phyloP scores from a whole-genome alignment of 2,113 vertebrate genomes.

The Eretmochelys imbricata region DNA sequence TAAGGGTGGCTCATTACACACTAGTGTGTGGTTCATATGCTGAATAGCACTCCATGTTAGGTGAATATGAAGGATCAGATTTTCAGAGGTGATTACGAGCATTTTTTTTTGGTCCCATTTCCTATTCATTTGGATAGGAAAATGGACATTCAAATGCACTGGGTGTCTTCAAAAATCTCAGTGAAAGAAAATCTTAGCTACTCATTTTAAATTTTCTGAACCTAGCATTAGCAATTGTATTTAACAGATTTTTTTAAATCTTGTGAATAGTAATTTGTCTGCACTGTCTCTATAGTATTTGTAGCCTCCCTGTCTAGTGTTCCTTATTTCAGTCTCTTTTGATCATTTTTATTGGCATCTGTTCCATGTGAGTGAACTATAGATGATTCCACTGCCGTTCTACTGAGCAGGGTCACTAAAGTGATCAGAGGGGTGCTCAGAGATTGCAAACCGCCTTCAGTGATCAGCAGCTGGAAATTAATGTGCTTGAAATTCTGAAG shows the following conservation, averaged over 20 bases:
- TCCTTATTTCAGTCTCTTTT: background rate
- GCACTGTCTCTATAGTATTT: background rate
- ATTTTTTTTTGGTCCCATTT: background rate
- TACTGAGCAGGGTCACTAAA: background rate
- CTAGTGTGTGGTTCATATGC: accelerated
- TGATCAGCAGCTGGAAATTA: background rate
- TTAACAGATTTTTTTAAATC: background rate
- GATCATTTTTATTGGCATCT: background rate
- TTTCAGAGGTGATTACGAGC: background rate
- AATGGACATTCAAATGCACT: background rate
- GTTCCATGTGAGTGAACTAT: background rate
- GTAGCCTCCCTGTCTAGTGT: background rate
- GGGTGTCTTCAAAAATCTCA: background rate
- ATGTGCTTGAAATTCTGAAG: background rate
- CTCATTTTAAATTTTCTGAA: background rate
- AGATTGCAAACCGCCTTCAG: background rate
- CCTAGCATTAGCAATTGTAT: background rate
- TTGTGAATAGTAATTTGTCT: background rate
- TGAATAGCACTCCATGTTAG: background rate
- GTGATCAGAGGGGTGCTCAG: background rate
- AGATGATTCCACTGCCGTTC: background rate
- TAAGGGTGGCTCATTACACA: background rate
- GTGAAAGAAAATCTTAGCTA: background rate
- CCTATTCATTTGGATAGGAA: background rate
- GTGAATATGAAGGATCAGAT: background rate